Base-by-base conservation (phyloP, 2,888 invertebrate genomes). In the Euplagia quadripunctaria region DNA sequence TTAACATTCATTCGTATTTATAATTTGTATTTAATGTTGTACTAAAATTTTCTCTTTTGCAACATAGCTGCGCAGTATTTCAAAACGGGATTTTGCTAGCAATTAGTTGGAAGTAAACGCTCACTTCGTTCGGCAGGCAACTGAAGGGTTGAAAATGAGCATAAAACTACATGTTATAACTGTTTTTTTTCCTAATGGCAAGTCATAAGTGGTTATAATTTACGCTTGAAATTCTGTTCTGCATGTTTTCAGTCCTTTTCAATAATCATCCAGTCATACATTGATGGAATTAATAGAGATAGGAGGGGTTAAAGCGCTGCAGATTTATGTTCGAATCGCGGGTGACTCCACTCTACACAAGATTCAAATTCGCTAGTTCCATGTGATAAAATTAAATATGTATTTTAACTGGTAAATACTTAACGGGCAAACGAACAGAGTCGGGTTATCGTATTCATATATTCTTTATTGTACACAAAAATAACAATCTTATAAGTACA, bases 51-150 rank as follows among this genome's bases (percentile, higher is more conserved):
- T 75, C 72, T 51, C n/a, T 73, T 64, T 72, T 41, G 52, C 43
- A 67, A 41, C 52, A 63, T 42, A 31, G 70, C 52, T 20, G 61
- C 58, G 55, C 63, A 70, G 72, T 73, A 69, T 78, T 82, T 74
- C 76, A 74, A 72, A 76, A 77, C 72, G 73, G 65, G 76, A 71
- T 81, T 85, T 83, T 73, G 77, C 81, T 72, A 82, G 85, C 83
- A 85, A 85, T 85, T 85, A 85, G 77, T 75, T 74, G 43, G 69
- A 72, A 77, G 78, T 79, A 81, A 85, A 85, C 76, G 81, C 72
- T 79, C 79, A 80, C 81, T 85, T 81, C 71, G 79, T 77, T 65
- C 63, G 70, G 68, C 64, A 65, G 64, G 74, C 76, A 70, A 70
- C 73, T 73, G 71, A 71, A 82, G 84, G 76, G 76, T 72, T 83